Percentiles rank a stretch among this genome's conserved stretches.
phyloP scores from a whole-genome alignment of 2,797 vertebrate species.

The Otolemur crassicaudatus region DNA sequence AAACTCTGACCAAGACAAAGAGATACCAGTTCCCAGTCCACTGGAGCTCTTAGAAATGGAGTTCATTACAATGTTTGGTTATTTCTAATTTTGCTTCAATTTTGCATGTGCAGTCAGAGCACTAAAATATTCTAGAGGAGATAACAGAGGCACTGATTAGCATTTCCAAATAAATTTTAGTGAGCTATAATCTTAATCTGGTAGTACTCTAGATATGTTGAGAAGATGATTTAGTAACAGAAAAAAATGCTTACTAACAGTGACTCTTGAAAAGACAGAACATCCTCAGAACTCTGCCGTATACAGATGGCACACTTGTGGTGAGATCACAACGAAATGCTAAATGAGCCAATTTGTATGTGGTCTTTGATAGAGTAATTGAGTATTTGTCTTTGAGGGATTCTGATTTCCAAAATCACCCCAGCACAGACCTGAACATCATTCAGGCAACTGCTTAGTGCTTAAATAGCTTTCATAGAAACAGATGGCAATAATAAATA shows the following conservation, averaged over 20 bases:
- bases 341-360: slow-evolving; percentile 41
- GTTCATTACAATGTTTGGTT: neutral
- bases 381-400: slow-evolving; percentile 36
- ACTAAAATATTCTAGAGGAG: slow-evolving; percentile 32
- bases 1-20: neutral
- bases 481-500: slow-evolving; percentile 66
- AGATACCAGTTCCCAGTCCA: neutral
- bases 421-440: slow-evolving; percentile 43
- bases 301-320: slow-evolving; percentile 21
- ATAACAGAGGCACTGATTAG: slow-evolving; percentile 17
- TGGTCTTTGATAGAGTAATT: slow-evolving; percentile 17
- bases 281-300: neutral
- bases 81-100: neutral
- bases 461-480: slow-evolving; percentile 50
- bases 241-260: slow-evolving; percentile 58
- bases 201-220: slow-evolving; percentile 1
- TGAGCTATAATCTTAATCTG: slow-evolving; percentile 42
- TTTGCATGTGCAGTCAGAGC: neutral
- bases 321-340: slow-evolving; percentile 15
- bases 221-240: slow-evolving; percentile 66
- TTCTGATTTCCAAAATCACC: slow-evolving; percentile 57
- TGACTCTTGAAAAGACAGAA: slow-evolving; percentile 40
- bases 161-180: slow-evolving; percentile 29
- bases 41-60: neutral
- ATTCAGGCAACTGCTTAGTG: slow-evolving; percentile 57